Evolutionary conservation across 2,797 vertebrate species (phyloP).

Genomic region (Apogon talboti): DNA sequence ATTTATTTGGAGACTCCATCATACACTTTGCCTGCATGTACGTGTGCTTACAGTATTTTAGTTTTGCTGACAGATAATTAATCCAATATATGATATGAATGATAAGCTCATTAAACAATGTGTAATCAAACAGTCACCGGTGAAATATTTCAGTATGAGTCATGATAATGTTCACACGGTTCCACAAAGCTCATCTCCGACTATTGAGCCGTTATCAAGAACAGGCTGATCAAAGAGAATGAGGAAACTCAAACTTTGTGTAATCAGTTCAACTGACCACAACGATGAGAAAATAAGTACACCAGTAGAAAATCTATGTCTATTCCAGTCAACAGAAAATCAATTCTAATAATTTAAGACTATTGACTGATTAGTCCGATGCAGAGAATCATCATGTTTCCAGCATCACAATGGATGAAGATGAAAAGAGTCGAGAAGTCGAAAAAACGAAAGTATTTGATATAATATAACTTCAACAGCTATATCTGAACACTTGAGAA

Average conservation of each 20-base stretch:
- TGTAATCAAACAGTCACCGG: slow-evolving; percentile 1
- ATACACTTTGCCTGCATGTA: too few relatives aligned
- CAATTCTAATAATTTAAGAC: slow-evolving; percentile 20
- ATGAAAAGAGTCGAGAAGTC: slow-evolving; percentile 14
- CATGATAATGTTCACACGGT: slow-evolving; percentile 7
- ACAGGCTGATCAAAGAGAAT: slow-evolving; percentile 6
- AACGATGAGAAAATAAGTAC: slow-evolving; percentile 43
- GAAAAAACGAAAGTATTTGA: not conserved
- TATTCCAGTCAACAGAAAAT: slow-evolving; percentile 27
- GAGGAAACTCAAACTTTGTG: slow-evolving; percentile 14
- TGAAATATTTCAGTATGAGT: slow-evolving; percentile 5
- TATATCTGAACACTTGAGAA: not conserved
- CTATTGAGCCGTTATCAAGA: slow-evolving; percentile 27
- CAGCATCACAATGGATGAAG: not conserved
- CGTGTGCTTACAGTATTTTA: too few relatives aligned
- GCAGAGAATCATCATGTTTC: not conserved
- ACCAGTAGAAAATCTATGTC: slow-evolving; percentile 33
- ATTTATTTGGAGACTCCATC: too few relatives aligned
- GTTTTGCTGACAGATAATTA: too few relatives aligned
- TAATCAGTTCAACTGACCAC: slow-evolving; percentile 35
- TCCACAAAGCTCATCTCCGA: slow-evolving; percentile 19
- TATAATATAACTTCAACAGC: not conserved
- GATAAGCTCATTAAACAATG: not conserved
- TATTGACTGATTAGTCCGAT: not conserved
- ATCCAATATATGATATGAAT: too few relatives aligned